A percentile compares a stretch with the other conserved stretches of the same genome.
Evolutionary conservation across 2,113 vertebrate genomes (phyloP).

Genomic region (Coracopsis vasa): DNA sequence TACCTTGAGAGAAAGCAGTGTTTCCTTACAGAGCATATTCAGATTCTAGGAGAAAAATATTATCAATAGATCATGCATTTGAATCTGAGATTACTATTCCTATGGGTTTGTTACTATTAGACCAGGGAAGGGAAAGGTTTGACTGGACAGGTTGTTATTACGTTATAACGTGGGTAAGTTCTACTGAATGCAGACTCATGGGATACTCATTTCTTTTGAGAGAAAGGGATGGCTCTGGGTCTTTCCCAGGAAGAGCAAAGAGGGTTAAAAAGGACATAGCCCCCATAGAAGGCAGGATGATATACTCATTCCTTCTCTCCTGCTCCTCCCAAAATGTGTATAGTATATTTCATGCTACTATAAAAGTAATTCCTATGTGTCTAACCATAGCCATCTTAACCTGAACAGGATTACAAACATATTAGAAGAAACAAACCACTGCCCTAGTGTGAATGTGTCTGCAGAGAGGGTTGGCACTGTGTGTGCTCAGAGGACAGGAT

Average conservation of each 20-base stretch:
- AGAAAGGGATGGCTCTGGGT: not conserved
- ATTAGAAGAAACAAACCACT: not conserved
- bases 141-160: not conserved
- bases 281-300: not conserved
- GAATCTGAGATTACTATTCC: not conserved
- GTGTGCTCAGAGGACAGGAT: not conserved
- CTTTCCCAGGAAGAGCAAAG: not conserved
- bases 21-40: not conserved
- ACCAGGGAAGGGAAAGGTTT: not conserved
- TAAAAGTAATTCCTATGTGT: not conserved
- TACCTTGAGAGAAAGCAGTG: not conserved
- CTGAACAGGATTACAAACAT: not conserved
- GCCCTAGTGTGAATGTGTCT: not conserved
- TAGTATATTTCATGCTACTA: not conserved
- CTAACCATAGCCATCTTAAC: not conserved
- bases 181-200: not conserved
- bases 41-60: not conserved
- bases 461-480: not conserved
- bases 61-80: not conserved
- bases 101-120: not conserved
- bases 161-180: not conserved
- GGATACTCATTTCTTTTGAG: not conserved
- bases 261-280: not conserved
- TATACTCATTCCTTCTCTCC: not conserved
- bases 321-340: not conserved